Base-by-base conservation (phyloP, 2,888 invertebrate genomes). In the Schizaphis graminum region DNA sequence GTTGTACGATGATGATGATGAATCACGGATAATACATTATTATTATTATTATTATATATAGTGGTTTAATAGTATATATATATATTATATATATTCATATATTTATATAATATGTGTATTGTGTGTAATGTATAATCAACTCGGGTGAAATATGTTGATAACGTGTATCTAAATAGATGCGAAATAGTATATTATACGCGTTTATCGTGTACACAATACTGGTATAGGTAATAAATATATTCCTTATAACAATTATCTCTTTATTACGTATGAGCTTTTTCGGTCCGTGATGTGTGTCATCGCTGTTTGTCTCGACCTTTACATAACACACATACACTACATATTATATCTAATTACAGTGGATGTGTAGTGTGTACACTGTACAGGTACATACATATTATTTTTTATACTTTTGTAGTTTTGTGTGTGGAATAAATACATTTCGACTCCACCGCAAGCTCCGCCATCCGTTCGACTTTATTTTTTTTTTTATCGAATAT, bases 1-100 rank as follows among this genome's bases (percentile, higher is more conserved):
- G 92, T 87, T 92, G 2, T 49, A 11, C 41, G 28, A n/a, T 10
- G 89, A 41, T 24, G 89, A 88, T 88, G 57, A 90, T 90, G 90
- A 90, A 90, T 90, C 67, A 67, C 24, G 67, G 35, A 67, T 67
- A 47, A 47, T 89, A 89, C n/a, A 35, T 53, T 61, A 89, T 53
- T 53, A 53, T 53, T 61, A 89, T 35, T 49, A 41, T 35, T 35
- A 41, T 47, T n/a, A 16, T 90, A 67, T 47, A n/a, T 8, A 41
- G 24, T 44, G 26, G 24, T 44, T 10, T 28, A 85, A 26, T 10
- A 26, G 16, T 44, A 44, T 28, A 85, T 44, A 28, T 44, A 28
- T 47, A 47, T 47, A 28, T 26, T n/a, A 41, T 86, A 16, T n/a
- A 47, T n/a, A 16, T n/a, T n/a, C n/a, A 77, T 77, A 35, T 86